Evolutionary conservation across 2,113 vertebrate genomes (phyloP), one percentile per base, ranked within the genome.

Genomic region (Calyptomena viridis): DNA sequence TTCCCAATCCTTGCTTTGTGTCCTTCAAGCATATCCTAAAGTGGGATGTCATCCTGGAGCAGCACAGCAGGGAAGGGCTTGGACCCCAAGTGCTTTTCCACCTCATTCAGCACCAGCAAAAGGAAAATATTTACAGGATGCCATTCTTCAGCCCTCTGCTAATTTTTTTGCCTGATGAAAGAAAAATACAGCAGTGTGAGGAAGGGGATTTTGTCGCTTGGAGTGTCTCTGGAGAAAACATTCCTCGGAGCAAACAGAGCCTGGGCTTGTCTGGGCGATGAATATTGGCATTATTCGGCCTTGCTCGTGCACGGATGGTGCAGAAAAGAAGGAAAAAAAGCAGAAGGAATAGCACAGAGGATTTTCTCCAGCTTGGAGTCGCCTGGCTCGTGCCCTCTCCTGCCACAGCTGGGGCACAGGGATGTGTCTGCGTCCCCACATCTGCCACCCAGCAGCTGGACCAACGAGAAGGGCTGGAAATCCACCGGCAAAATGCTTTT

Each of bases 81-180:
- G 37, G 23, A 8, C 76, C 47, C 25, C 33, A 2, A 84, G 76
- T 64, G 71, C 49, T 92, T 77, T 73, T 74, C 66, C 64, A 89
- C 87, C 64, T 89, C 79, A 7, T 18, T 10, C 60, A 52, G 81
- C 59, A 67, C 56, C 69, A 53, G 80, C 44, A 59, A 80, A 94
- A 93, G 71, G 96, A 69, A 95, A 94, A 89, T 90, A 88, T 42
- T 85, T 93, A 58, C 84, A 72, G 84, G 73, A 50, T 91, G 90
- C 84, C 47, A 13, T 93, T 89, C 84, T 87, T 73, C 89, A 79
- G 77, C 71, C 62, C 95, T 35, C 15, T 75, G 89, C 90, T 94
- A 39, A 17, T 58, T 96, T 63, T 97, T 42, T 88, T 37, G 35
- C 31, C 66, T 6, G 88, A 96, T 94, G 95, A 97, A 97, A 97